Conservation (phyloP, 2,113 vertebrate genomes). For the Tringa solitaria region DNA sequence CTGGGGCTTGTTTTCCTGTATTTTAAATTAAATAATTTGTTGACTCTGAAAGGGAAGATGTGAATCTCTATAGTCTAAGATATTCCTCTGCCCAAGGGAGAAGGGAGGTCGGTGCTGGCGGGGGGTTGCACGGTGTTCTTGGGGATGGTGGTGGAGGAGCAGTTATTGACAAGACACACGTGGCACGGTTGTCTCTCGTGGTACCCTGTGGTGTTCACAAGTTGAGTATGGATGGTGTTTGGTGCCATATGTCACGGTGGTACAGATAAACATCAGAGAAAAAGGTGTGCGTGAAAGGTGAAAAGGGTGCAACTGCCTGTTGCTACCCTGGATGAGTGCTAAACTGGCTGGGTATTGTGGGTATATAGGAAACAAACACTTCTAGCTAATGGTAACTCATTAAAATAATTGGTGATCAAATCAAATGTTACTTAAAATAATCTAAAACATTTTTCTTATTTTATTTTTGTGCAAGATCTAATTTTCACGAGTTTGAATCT, state of each 20-base stretch:
- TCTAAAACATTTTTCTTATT: not conserved
- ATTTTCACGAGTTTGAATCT: not conserved
- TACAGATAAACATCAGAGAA: not conserved
- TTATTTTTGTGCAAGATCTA: not conserved
- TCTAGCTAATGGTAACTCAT: fast-evolving
- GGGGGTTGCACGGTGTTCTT: not conserved
- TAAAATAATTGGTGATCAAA: not conserved
- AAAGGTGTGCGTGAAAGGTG: not conserved
- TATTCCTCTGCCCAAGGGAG: not conserved
- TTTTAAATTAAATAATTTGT: not conserved
- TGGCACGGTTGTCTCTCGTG: not conserved
- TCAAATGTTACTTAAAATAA: not conserved
- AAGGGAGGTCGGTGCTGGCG: too few relatives aligned
- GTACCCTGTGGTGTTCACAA: not conserved
- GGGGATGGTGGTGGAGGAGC: not conserved
- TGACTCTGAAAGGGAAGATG: not conserved
- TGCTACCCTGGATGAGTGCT: not conserved
- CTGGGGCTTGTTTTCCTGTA: fast-evolving
- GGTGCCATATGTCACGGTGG: fast-evolving
- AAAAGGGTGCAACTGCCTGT: not conserved
- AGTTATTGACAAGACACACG: not conserved
- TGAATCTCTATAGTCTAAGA: not conserved
- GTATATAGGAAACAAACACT: not conserved
- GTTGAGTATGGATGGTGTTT: not conserved
- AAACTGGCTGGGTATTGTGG: not conserved